Base-by-base conservation (phyloP, 2,113 vertebrate species). In the Rynchops niger region DNA sequence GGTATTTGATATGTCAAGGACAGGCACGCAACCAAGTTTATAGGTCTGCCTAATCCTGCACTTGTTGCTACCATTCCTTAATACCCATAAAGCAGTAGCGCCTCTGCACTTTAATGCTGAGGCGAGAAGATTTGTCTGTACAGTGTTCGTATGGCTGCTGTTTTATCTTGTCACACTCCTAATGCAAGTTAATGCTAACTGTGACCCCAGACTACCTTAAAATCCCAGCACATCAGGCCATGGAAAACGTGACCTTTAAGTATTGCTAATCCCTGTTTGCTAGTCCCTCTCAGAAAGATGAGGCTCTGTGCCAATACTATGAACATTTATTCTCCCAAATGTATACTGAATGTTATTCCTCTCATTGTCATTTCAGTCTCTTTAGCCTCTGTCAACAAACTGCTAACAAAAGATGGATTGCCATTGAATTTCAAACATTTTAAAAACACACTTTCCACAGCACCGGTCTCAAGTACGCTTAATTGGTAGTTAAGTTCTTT, bases 161-260 rank as follows among this genome's bases (percentile, higher is more conserved):
- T 86, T 97, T 96, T 96, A 87, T 80, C 50, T 93, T 88, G 40
- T 86, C 82, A 94, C 22, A 61, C 49, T 93, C 58, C 40, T 96
- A 94, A 97, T n/a, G 45, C 79, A 97, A 97, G 61, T 74, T 92
- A 93, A 97, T 86, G 58, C 69, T 88, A 88, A 96, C 55, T 69
- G 80, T 18, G 69, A 82, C 73, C 94, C 70, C 58, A 72, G 77
- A 72, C 65, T 86, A 95, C 92, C 93, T 94, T 95, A 85, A 95
- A 97, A 97, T 96, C 86, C 81, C 42, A 77, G 76, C 52, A 85
- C 23, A 53, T 76, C 88, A 92, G 93, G 88, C 62, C 92, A 96
- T 76, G 76, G 89, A 97, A 97, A 95, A 97, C 1, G 42, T 80
- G 90, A 95, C 83, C 91, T 96, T 93, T 95, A 97, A 95, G 65